A percentile compares a stretch with the other conserved stretches of the same genome.
Evolutionary conservation across 2,888 invertebrate genomes (phyloP).

Genomic region (Diaphora mendica): DNA sequence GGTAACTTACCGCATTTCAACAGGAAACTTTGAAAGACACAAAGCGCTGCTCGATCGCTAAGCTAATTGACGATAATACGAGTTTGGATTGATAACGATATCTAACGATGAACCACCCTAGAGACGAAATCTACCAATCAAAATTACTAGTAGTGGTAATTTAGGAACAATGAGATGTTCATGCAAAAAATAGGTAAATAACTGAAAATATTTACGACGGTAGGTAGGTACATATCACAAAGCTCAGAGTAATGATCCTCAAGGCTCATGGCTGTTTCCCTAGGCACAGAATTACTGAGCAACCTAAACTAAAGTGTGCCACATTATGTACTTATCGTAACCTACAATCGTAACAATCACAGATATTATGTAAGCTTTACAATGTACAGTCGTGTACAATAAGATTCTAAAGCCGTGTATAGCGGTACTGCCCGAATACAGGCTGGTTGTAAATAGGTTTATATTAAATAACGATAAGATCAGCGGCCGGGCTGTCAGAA

Average conservation of each 20-base stretch:
- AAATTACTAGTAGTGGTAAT: not conserved
- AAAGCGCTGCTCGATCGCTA: not conserved
- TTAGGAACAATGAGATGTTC: not conserved
- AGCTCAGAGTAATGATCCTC: not conserved
- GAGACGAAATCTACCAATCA: not conserved
- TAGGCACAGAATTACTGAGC: not conserved
- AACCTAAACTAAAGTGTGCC: not conserved
- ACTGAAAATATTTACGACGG: not conserved
- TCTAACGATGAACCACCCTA: not conserved
- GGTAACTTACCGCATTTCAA: not conserved
- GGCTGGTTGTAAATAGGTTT: conserved; percentile 65
- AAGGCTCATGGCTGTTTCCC: not conserved
- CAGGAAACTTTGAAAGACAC: not conserved
- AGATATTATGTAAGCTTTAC: conserved; percentile 34
- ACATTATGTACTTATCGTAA: not conserved
- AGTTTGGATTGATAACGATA: conserved; percentile 1
- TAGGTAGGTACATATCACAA: not conserved
- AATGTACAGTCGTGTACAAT: conserved; percentile 22
- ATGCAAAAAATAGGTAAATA: not conserved
- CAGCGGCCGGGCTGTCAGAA: conserved; percentile 68
- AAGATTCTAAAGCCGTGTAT: conserved; percentile 26
- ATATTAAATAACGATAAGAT: conserved; percentile 74
- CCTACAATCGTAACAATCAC: not conserved
- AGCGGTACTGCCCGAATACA: conserved; percentile 42
- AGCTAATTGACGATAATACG: not conserved